Base-by-base conservation (phyloP, 1,140 invertebrate species). In the Teleogryllus occipitalis region DNA sequence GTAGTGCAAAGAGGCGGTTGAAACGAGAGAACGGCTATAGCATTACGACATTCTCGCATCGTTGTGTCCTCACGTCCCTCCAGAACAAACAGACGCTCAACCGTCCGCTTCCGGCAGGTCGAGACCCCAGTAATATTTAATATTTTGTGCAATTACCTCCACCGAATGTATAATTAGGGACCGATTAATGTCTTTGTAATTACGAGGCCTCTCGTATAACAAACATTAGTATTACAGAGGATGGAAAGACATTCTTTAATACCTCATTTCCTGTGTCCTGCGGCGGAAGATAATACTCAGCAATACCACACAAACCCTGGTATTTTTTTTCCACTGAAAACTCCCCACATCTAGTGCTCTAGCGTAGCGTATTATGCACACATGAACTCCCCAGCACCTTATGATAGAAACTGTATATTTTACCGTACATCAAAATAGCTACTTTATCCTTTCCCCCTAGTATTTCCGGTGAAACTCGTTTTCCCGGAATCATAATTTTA, bases 131-230 rank as follows among this genome's bases (percentile, higher is more conserved):
- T 65, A 65, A 65, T 65, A 65, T 65, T 65, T 65, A 65, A 65
- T 65, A 65, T 14, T 65, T 18, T 65, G 18, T 65, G 54, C 18
- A 14, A 65, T 65, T 65, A 65, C 54, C 10, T 65, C 10, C 10
- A 7, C 10, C 10, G 54, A 65, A 65, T 65, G 18, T 65, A 65
- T 65, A 65, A 65, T 65, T 65, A 65, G 10, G 54, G 10, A 65
- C 18, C 54, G 54, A 65, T 65, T 65, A 65, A 65, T 65, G 54
- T 65, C 54, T 65, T 65, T 65, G 54, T 65, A 65, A 65, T 65
- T 65, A 18, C 54, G 10, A 3, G 54, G 54, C 54, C 18, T 14
- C 54, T 65, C 54, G 54, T 65, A 65, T 65, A 65, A 65, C 54
- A 65, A 65, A 65, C 54, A 65, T 65, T 65, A 65, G 2, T 14